Evolutionary conservation across 2,113 vertebrate genomes (phyloP).

Genomic region (Labeo catla): DNA sequence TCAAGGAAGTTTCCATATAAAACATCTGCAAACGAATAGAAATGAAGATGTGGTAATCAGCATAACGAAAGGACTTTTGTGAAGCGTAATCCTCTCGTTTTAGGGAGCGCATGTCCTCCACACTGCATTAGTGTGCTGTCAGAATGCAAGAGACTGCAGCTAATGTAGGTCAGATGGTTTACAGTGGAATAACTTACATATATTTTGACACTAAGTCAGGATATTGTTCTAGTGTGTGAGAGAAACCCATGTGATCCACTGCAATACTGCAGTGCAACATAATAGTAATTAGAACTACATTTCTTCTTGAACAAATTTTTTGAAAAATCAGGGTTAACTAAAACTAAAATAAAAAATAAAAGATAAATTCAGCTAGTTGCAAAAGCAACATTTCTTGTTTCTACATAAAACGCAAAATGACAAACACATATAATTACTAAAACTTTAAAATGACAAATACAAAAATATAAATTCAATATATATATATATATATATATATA

Average conservation of each 20-base stretch:
- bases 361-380: too few species aligned
- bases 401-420: too few species aligned
- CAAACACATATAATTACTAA: not conserved
- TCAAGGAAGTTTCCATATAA: conserved; percentile 3
- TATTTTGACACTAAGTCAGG: conserved; percentile 30
- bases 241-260: not conserved
- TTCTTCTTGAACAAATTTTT: not conserved
- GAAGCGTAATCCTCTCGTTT: conserved; percentile 31
- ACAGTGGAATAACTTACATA: not conserved
- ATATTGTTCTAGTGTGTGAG: not conserved
- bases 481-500: too few species aligned
- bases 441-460: too few species aligned
- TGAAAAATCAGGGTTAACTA: too few species aligned
- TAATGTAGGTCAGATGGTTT: conserved; percentile 45
- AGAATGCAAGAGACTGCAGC: conserved; percentile 18
- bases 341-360: not conserved
- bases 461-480: too few species aligned
- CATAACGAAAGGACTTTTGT: conserved; percentile 21
- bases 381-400: too few species aligned
- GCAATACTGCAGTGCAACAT: not conserved
- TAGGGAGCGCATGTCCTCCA: conserved; percentile 39
- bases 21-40: not conserved
- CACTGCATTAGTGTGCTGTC: conserved; percentile 44
- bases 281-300: not conserved
- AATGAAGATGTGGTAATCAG: conserved; percentile 23